Evolutionary conservation across 2,113 vertebrate genomes (phyloP).

Genomic region (Mormyrus iriodes): DNA sequence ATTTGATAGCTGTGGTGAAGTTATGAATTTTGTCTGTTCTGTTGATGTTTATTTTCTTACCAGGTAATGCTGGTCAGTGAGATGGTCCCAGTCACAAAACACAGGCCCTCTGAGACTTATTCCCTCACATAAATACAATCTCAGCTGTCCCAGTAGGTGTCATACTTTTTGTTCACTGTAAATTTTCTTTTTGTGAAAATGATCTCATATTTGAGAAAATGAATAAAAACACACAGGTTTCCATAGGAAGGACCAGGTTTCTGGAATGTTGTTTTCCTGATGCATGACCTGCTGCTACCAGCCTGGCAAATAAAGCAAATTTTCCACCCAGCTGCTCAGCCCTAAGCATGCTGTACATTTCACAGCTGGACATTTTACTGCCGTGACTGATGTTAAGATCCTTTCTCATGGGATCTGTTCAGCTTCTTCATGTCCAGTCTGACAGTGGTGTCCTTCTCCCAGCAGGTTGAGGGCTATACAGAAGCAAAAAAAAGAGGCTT

Average conservation of each 20-base stretch:
- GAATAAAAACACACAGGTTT: neutral
- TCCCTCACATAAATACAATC: neutral
- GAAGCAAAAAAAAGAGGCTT: neutral
- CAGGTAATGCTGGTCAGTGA: neutral
- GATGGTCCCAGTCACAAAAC: neutral
- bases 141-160: neutral
- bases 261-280: neutral
- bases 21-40: neutral
- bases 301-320: neutral
- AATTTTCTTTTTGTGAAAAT: neutral
- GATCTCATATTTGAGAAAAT: neutral
- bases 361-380: neutral
- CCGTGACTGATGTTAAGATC: neutral
- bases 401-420: neutral
- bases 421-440: neutral
- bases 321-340: neutral
- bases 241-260: neutral
- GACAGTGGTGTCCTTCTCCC: neutral
- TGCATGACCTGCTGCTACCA: neutral
- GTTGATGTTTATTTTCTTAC: neutral
- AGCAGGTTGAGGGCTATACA: neutral
- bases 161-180: neutral
- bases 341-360: neutral
- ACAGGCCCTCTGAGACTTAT: neutral
- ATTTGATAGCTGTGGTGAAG: neutral